Percentiles rank a stretch among this genome's conserved stretches.
Conservation (phyloP, 1,140 invertebrate genomes). For the Phymastichus coffea region DNA sequence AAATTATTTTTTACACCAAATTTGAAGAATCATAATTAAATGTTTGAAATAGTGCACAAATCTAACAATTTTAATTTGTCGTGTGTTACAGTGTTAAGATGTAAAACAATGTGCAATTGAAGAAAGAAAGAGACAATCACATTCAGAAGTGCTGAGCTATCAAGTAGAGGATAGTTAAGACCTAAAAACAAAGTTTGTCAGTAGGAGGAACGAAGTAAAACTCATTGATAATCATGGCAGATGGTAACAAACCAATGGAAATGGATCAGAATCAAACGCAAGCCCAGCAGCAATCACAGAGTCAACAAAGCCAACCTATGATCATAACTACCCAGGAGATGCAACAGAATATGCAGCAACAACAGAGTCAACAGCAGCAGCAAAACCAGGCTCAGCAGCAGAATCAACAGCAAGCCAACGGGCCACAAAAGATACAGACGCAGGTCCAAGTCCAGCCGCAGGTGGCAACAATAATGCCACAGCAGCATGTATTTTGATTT, state of each 20-base stretch:
- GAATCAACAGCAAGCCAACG: constrained; percentile 46
- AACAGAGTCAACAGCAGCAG: constrained; percentile 55
- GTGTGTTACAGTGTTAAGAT: too few species aligned
- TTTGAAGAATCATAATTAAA: too few species aligned
- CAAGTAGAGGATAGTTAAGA: too few species aligned
- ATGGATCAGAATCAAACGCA: constrained; percentile 47
- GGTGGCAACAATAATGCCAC: constrained; percentile 61
- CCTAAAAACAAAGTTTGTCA: too few species aligned
- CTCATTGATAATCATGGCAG: constrained; percentile 37
- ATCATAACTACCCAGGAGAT: constrained; percentile 50
- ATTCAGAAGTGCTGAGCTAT: too few species aligned
- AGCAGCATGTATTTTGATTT: constrained; percentile 51
- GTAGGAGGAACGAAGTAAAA: too few species aligned
- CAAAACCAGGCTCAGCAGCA: constrained; percentile 41
- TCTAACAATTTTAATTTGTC: too few species aligned
- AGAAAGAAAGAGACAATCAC: too few species aligned
- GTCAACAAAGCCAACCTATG: constrained; percentile 51
- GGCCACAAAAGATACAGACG: constrained; percentile 49
- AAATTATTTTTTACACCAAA: too few species aligned
- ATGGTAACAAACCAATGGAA: constrained; percentile 52
- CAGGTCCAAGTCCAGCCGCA: constrained; percentile 58
- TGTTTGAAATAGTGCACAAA: too few species aligned
- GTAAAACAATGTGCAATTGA: too few species aligned
- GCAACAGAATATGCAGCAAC: constrained; percentile 57
- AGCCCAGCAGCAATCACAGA: constrained; percentile 54